Evolutionary conservation across 2,797 vertebrate genomes (phyloP), one percentile per base, ranked within the genome.

Genomic region (Astyanax mexicanus): DNA sequence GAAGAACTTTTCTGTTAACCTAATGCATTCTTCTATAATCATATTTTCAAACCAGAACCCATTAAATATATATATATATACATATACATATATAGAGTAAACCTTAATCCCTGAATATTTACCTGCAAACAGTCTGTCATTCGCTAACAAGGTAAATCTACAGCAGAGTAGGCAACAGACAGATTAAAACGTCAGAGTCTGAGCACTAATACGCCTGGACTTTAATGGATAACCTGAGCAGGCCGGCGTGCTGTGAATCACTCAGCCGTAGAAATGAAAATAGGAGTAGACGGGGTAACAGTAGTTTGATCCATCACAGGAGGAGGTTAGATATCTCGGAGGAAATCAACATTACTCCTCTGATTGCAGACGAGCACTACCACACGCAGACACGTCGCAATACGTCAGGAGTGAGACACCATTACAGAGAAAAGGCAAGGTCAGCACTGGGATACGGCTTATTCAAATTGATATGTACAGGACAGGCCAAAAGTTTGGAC

Each of bases 101-200:
- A 32, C 29, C 32, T 32, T 32, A 2, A 32, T 5, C 2, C 5
- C 32, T 2, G 29, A 5, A 32, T 32, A 32, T 32, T 32, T 29
- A 32, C 29, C 29, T 32, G 29, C 5, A 7, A 42, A n/a, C 37
- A 38, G n/a, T 38, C 19, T 13, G 44, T 65, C 15, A 15, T 12
- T 38, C 19, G 64, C 13, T 6, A 25, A 6, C 13, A 65, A 44
- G 61, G 23, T 3, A 65, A 44, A n/a, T 13, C 23, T 17, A 51
- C 1, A 51, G 9, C 10, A 21, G 45, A 19, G 2, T 11, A 67
- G 17, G 21, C 75, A 78, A 54, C 72, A 27, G 58, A 83, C 85
- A 88, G 84, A 91, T 91, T 91, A 92, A 91, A 91, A 87, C 88
- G 88, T 92, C 90, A 91, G 74, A 42, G 85, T 75, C 72, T 54